A percentile compares a stretch with the other conserved stretches of the same genome.
Conservation (phyloP, 2,797 vertebrate genomes). For the Sitta carolinensis region DNA sequence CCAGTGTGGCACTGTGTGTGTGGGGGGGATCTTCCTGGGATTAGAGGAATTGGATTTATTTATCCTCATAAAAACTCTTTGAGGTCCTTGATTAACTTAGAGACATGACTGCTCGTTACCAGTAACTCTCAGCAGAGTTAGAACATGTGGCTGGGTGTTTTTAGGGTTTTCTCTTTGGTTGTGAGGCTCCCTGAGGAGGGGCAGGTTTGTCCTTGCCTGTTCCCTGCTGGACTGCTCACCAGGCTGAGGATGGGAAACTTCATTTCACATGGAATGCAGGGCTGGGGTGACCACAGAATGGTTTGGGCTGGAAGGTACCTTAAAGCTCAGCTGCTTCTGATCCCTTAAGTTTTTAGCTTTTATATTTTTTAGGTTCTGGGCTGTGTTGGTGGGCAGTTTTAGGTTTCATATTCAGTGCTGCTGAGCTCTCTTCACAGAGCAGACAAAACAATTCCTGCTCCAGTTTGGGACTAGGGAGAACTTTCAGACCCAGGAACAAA, state of each 20-base stretch:
- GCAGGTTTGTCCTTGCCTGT: neutral
- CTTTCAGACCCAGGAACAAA: too few relatives aligned
- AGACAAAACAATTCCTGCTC: too few relatives aligned
- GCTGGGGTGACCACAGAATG: neutral
- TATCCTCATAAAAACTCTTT: neutral
- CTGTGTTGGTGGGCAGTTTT: too few relatives aligned
- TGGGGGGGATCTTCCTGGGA: neutral
- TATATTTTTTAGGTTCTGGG: too few relatives aligned
- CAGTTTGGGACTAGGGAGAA: too few relatives aligned
- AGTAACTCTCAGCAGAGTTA: neutral
- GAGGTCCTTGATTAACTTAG: neutral
- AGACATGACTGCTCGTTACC: neutral
- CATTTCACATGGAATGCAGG: rapidly evolving
- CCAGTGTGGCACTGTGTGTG: neutral
- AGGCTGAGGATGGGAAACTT: neutral
- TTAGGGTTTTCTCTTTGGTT: neutral
- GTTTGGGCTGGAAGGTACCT: neutral
- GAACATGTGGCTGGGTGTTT: neutral
- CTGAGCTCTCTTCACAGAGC: too few relatives aligned
- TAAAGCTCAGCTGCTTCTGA: neutral
- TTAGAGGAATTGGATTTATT: neutral
- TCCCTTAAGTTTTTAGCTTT: too few relatives aligned
- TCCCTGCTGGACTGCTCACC: neutral
- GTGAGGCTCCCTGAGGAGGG: neutral
- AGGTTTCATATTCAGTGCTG: too few relatives aligned